Evolutionary conservation across 2,888 invertebrate genomes (phyloP), one percentile per base, ranked within the genome.

Genomic region (Eilema depressum): DNA sequence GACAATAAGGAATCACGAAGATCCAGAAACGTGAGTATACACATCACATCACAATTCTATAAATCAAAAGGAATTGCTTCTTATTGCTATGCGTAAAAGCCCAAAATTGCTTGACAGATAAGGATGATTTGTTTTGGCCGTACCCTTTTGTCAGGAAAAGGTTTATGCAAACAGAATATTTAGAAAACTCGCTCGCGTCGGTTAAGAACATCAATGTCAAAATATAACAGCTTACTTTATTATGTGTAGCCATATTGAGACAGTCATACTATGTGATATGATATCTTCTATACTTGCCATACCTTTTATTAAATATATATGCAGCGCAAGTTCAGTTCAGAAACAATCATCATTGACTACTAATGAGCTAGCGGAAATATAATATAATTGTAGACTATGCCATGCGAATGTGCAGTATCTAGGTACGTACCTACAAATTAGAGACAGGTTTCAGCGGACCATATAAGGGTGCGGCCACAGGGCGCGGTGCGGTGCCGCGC

Each of bases 1-100:
- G 92, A 96, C 97, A 71, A 96, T 99, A 77, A 96, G 98, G 84
- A 98, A 98, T 92, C 98, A 98, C 91, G 97, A 98, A 86, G 96
- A 97, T 82, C 92, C 96, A 41, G 96, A 97, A 84, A 96, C 96
- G 98, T 98, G 92, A 93, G 94, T 57, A 33, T 25, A 3, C 26
- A 23, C 4, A 59, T 25, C 17, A 25, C 26, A 59, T 59, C 26
- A n/a, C 4, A 59, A 26, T 5, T 10, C 3, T 3, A 12, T 12
- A 59, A 25, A 23, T 26, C 3, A 59, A 12, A 26, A 25, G 2
- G 3, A 14, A 14, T 59, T 25, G 12, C 26, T 26, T 10, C 37
- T 53, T 4, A 7, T 41, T 47, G 61, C n/a, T 62, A 62, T 33
- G 33, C 33, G 20, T n/a, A 20, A 10, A 20, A 20, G 14, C 7